Conservation (phyloP, 1,140 invertebrate species). For the Frieseomelitta varia region DNA sequence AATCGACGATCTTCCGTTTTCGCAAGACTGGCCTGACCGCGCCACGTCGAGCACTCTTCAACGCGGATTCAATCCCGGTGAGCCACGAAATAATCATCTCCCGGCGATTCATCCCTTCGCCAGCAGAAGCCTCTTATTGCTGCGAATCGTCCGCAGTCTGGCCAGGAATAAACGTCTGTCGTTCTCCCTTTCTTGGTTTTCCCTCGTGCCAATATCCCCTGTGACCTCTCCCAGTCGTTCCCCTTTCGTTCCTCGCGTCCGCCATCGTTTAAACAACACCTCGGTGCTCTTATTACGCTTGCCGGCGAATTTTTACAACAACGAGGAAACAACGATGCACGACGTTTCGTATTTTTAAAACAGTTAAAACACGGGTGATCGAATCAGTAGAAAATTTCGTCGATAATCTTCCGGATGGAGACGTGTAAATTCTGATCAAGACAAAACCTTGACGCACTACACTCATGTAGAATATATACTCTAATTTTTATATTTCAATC, state of each 20-base stretch:
- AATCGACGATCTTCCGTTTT: slow-evolving; percentile 72
- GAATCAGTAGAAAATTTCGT: no score
- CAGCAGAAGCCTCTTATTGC: slow-evolving; percentile 73
- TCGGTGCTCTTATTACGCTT: not conserved
- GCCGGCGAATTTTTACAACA: not conserved
- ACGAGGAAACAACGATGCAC: not conserved
- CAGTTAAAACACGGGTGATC: no score
- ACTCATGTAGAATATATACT: no score
- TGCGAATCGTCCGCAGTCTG: slow-evolving; percentile 63
- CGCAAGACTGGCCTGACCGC: slow-evolving; percentile 68
- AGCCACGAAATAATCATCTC: slow-evolving; percentile 80
- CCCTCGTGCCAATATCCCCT: slow-evolving; percentile 29
- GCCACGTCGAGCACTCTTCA: slow-evolving; percentile 77
- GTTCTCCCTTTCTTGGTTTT: slow-evolving; percentile 53
- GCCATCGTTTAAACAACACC: not conserved
- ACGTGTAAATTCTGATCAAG: no score
- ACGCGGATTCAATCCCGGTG: slow-evolving; percentile 78
- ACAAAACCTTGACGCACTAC: no score
- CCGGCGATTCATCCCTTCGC: slow-evolving; percentile 75
- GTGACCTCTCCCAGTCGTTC: slow-evolving; percentile 14
- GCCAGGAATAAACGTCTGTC: slow-evolving; percentile 63
- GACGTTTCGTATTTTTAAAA: no score
- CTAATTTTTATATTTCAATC: no score
- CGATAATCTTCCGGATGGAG: no score
- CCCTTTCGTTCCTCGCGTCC: slow-evolving; percentile 47